Evolutionary conservation across 2,888 invertebrate genomes (phyloP).

Genomic region (Trichacis sp.): DNA sequence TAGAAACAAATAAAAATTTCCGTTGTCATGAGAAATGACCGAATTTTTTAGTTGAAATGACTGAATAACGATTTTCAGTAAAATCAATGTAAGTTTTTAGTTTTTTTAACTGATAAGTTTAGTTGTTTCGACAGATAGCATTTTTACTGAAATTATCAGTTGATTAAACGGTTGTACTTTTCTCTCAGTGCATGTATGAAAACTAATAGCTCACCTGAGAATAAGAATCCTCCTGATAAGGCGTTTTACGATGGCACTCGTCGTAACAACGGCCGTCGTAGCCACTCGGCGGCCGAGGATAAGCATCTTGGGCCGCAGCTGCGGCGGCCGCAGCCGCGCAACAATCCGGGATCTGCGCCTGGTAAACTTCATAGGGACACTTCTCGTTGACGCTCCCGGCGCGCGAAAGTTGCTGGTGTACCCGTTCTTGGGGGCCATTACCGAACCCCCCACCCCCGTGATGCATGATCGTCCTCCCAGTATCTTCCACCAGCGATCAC

Average conservation of each 20-base stretch:
- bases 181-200: too few species aligned
- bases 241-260: slow-evolving; percentile 62
- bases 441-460: slow-evolving; percentile 62
- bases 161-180: too few species aligned
- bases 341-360: slow-evolving; percentile 67
- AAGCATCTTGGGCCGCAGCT: slow-evolving; percentile 62
- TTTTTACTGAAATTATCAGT: too few species aligned
- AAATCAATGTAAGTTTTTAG: too few species aligned
- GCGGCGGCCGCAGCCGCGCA: slow-evolving; percentile 68
- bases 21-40: too few species aligned
- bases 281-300: slow-evolving; percentile 68
- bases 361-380: slow-evolving; percentile 66
- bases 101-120: too few species aligned
- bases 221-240: slow-evolving; percentile 64
- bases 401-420: slow-evolving; percentile 55
- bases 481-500: slow-evolving; percentile 44
- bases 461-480: slow-evolving; percentile 53
- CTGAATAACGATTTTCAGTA: too few species aligned
- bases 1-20: too few species aligned
- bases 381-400: slow-evolving; percentile 54
- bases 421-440: slow-evolving; percentile 61
- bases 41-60: neutral
- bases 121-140: too few species aligned
- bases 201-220: slow-evolving; percentile 58
- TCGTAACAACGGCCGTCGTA: slow-evolving; percentile 65